Evolutionary conservation across 1,140 invertebrate species (phyloP).

Genomic region (Caenorhabditis inopinata): DNA sequence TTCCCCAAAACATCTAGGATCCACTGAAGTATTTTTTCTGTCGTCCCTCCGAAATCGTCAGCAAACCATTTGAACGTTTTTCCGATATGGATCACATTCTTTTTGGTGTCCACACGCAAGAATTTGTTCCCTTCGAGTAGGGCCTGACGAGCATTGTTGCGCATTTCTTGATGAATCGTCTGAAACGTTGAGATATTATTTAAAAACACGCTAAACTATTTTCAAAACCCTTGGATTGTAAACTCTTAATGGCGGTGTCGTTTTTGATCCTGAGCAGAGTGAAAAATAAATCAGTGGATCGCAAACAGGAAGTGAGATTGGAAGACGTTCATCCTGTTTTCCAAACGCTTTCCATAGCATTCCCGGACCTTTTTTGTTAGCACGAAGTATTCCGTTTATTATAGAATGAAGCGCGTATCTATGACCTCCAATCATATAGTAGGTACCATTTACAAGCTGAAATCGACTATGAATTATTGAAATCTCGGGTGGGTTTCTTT

Average conservation of each 20-base stretch:
- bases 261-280: slow-evolving; percentile 68
- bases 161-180: slow-evolving; percentile 23
- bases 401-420: slow-evolving; percentile 69
- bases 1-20: slow-evolving; percentile 65
- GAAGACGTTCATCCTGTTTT: slow-evolving; percentile 66
- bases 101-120: slow-evolving; percentile 60
- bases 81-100: slow-evolving; percentile 66
- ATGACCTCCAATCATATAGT: slow-evolving; percentile 68
- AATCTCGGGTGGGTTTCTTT: too few species aligned
- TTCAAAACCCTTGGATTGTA: slow-evolving; percentile 66
- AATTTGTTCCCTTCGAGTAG: not conserved
- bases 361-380: slow-evolving; percentile 68
- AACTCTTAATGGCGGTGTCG: slow-evolving; percentile 68
- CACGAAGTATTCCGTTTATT: slow-evolving; percentile 69
- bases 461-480: slow-evolving; percentile 43
- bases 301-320: slow-evolving; percentile 63
- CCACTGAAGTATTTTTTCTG: slow-evolving; percentile 67
- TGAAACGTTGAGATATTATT: not conserved
- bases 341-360: slow-evolving; percentile 68
- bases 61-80: slow-evolving; percentile 68
- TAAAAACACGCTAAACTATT: not conserved
- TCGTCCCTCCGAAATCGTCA: slow-evolving; percentile 68
- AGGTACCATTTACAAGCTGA: slow-evolving; percentile 68
- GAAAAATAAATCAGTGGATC: slow-evolving; percentile 69
- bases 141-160: not conserved